Evolutionary conservation across 2,888 invertebrate species (phyloP).

Genomic region (Drosophila helvetica): DNA sequence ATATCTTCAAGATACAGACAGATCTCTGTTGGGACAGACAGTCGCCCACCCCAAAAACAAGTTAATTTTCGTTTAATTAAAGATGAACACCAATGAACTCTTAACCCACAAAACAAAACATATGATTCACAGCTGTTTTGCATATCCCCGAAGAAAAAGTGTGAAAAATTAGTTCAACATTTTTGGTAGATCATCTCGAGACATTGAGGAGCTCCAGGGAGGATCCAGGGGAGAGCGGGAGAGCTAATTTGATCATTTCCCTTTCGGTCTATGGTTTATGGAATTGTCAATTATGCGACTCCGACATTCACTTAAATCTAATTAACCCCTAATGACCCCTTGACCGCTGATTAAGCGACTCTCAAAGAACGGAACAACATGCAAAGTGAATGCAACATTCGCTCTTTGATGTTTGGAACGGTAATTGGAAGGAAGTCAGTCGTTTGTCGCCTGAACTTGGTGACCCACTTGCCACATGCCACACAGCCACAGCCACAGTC

Average conservation of each 20-base stretch:
- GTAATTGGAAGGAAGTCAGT: constrained; percentile 49
- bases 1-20: constrained; percentile 36
- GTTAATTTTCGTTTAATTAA: constrained; percentile 60
- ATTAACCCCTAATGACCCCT: constrained; percentile 80
- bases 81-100: constrained; percentile 37
- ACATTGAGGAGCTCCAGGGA: neutral
- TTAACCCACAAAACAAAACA: constrained; percentile 29
- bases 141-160: constrained; percentile 48
- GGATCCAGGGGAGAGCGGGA: neutral
- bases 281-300: constrained; percentile 70
- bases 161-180: constrained; percentile 16
- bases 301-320: constrained; percentile 76
- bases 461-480: constrained; percentile 64
- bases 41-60: constrained; percentile 36
- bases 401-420: constrained; percentile 56
- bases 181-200: constrained; percentile 41
- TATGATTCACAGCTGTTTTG: constrained; percentile 61
- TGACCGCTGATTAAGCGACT: constrained; percentile 76
- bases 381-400: constrained; percentile 66
- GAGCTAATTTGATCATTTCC: constrained; percentile 66
- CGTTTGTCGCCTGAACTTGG: constrained; percentile 65
- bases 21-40: constrained; percentile 12
- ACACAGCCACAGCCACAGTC: constrained; percentile 5
- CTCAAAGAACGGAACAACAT: constrained; percentile 63
- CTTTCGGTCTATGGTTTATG: constrained; percentile 37